Base-by-base conservation (phyloP, 2,888 invertebrate genomes). In the Meta bourneti region DNA sequence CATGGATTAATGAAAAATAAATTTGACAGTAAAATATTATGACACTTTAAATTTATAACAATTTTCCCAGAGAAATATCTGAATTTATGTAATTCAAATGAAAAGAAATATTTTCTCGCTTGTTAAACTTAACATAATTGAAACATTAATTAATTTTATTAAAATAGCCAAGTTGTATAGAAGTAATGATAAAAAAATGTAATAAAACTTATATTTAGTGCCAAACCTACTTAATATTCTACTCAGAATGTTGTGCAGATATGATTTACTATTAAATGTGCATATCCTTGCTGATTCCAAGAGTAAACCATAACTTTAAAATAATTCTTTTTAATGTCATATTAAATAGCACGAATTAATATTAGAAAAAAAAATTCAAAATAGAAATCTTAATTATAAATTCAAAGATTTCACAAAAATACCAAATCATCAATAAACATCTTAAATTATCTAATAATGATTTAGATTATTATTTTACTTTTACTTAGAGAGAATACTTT, bases 191-290 rank as follows among this genome's bases (percentile, higher is more conserved):
- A 61, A 5, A 16, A 61, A 61, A 16, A 16, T 61, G 16, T 16
- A 61, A 61, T 16, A 16, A 9, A 79, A 34, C 61, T 20, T 79
- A 69, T 79, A 79, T 19, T 79, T 61, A 79, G 79, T 79, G 79
- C 79, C 79, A 79, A 77, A 54, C 34, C 79, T 79, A 79, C 79
- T 48, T 20, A 61, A 79, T 49, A 77, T 20, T 54, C 79, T 79
- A 79, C 61, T 51, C 34, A 79, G 52, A 61, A 54, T 61, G 20
- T 8, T 13, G 79, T 79, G 79, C 79, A 79, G 19, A 79, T 51
- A 77, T 13, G 79, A 79, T 79, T 61, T 16, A 19, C 61, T 54
- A 61, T 61, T 61, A 61, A 61, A 79, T 61, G 79, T 77, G 77
- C 77, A 77, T 77, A 77, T n/a, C n/a, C n/a, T n/a, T 77, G 48